Evolutionary conservation across 2,113 vertebrate genomes (phyloP).

Genomic region (Pterocles gutturalis): DNA sequence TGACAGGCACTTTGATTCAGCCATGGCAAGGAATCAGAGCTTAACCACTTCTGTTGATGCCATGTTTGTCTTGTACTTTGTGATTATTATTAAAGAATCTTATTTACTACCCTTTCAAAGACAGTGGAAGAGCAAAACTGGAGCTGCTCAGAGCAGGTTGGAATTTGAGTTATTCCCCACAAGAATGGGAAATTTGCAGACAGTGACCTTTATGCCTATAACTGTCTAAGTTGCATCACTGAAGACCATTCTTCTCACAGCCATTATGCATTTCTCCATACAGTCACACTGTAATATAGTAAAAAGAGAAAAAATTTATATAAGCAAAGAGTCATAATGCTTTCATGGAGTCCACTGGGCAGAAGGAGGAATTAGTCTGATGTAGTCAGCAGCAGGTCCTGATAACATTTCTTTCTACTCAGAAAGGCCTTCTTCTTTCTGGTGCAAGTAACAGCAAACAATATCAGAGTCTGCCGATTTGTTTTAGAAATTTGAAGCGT

Average conservation of each 20-base stretch:
- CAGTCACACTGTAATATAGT: not conserved
- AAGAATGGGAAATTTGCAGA: not conserved
- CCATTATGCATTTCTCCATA: not conserved
- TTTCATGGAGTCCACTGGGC: not conserved
- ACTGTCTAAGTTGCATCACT: not conserved
- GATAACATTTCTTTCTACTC: not conserved
- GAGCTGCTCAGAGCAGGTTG: not conserved
- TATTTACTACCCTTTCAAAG: not conserved
- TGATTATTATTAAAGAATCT: not conserved
- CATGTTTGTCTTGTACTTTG: not conserved
- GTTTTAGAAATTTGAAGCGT: not conserved
- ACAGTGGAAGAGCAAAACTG: not conserved
- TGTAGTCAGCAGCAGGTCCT: not conserved
- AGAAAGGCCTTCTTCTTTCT: not conserved
- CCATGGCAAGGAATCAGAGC: not conserved
- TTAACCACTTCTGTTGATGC: not conserved
- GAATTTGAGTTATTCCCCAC: not conserved
- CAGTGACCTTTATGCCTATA: not conserved
- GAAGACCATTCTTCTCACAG: not conserved
- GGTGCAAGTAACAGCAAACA: not conserved
- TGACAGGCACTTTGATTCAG: not conserved
- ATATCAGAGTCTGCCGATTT: not conserved
- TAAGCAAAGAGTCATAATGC: not conserved
- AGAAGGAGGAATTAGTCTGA: not conserved
- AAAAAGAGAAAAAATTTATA: not conserved